These are phyloP conservation scores for Pollachius pollachius DNA, from an alignment of 2,113 vertebrate species.

Conservation along the genomic window DNA sequence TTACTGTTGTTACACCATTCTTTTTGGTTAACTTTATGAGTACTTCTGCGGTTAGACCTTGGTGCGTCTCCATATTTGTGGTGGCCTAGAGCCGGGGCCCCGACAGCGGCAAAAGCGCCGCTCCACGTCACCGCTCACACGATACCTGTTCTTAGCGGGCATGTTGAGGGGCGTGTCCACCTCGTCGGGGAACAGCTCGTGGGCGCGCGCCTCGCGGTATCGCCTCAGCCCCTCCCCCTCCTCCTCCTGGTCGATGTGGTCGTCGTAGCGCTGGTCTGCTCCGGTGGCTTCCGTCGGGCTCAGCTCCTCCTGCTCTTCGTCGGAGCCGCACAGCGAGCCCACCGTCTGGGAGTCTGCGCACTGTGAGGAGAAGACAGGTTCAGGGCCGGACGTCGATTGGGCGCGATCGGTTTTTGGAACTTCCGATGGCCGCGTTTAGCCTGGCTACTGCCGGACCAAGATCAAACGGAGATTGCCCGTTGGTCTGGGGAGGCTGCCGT, in stretches of 20 bases:
- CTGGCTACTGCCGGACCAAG: too few relatives aligned
- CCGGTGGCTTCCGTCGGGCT: slow-evolving; percentile 66
- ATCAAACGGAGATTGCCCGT: too few relatives aligned
- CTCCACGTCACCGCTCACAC: neutral
- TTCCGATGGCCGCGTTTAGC: too few relatives aligned
- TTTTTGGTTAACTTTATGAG: too few relatives aligned
- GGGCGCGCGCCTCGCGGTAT: slow-evolving; percentile 87
- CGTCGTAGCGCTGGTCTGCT: slow-evolving; percentile 82
- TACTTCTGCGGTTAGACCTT: too few relatives aligned
- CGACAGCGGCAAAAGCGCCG: too few relatives aligned
- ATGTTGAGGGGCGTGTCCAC: slow-evolving; percentile 88
- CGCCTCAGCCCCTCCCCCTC: slow-evolving; percentile 84
- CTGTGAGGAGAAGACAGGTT: slow-evolving; percentile 30
- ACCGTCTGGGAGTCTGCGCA: slow-evolving; percentile 19
- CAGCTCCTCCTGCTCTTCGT: slow-evolving; percentile 83
- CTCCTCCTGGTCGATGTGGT: slow-evolving; percentile 82
- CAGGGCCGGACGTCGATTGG: neutral
- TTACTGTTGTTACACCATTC: too few relatives aligned
- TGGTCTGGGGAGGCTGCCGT: too few relatives aligned
- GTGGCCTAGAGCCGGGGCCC: too few relatives aligned
- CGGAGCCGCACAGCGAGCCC: slow-evolving; percentile 56
- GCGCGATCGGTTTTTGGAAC: too few relatives aligned
- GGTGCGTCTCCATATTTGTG: too few relatives aligned
- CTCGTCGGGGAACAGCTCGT: slow-evolving; percentile 95
- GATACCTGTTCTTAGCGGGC: slow-evolving; percentile 82